Evolutionary conservation across 2,888 invertebrate species (phyloP), one percentile per base, ranked within the genome.

Genomic region (Thymelicus sylvestris): DNA sequence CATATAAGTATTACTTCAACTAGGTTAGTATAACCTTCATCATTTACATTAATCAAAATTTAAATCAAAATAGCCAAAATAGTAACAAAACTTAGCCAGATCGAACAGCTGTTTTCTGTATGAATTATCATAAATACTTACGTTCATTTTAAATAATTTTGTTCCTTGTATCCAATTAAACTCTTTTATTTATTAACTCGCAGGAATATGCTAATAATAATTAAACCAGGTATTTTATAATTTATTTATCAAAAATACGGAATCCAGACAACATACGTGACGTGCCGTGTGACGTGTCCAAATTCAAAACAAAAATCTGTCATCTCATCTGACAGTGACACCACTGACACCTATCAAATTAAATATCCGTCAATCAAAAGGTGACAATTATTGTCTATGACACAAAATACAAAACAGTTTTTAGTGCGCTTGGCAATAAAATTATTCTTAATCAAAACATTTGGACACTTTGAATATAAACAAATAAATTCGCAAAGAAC

Each of bases 221-320:
- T 12, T 7, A 19, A 19, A 8, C 1, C 2, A 44, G 10, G 19
- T 19, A 52, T 19, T 52, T 52, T 19, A 52, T 31, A 24, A 19
- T 19, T 19, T n/a, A n/a, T n/a, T n/a, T n/a, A n/a, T n/a, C 24
- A 1, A 12, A 24, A 55, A 55, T 55, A 10, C 3, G 24, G 55
- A 19, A 38, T 57, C 31, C 3, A 12, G 24, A 19, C 19, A 8
- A 13, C 39, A 39, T 38, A 60, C n/a, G 19, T 47, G 41, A 64
- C 63, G 48, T 64, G 63, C 50, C 63, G 63, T 64, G 63, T 64
- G 63, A 64, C 63, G 63, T 64, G 63, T 64, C 50, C 50, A 64
- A 50, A 50, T 6, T 31, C 55, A 55, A 55, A 55, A 24, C 10
- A 64, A 50, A 31, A 38, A 48, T 13, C 47, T 44, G 62, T 62